Base-by-base conservation (phyloP, 2,797 vertebrate species). In the Sternotherus odoratus region DNA sequence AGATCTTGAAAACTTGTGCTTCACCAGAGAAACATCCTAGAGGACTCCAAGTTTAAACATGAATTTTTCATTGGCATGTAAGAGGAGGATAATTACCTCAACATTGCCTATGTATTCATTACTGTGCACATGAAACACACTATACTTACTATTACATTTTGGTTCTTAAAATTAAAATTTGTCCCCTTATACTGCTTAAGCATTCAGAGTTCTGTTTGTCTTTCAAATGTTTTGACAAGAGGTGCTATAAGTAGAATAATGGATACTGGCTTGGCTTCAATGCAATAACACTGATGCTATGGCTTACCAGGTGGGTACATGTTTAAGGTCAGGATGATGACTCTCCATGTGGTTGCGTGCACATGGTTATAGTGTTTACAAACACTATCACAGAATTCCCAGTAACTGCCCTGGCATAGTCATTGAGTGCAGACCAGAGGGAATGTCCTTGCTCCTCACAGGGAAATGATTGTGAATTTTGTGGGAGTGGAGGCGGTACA, bases 341-440 rank as follows among this genome's bases (percentile, higher is more conserved):
- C 90, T 94, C 77, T 81, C 94, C 94, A 90, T 85, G 94, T 21
- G 97, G 85, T 63, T 89, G 85, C 69, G 10, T 3, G 43, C 86
- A 86, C 75, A 12, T 96, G 95, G 92, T 82, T 83, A 6, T 74
- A 82, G 79, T 96, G 94, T 96, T 96, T 95, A 92, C 89, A 96
- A 94, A 96, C 69, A 94, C 24, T 2, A 90, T 83, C 93, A 91
- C 86, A 82, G 94, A 91, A 95, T 95, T 92, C 93, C 90, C 66
- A 0, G 86, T 92, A 96, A 95, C 89, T 97, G 97, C 93, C 56
- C 43, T 90, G 87, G 80, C 5, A 46, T 28, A 89, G 87, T 79
- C 84, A 51, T 49, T 1, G 36, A 95, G 78, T 86, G 81, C 56
- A 51, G n/a, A 66, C 36, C 19, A 12, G 80, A 95, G 95, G 85